A percentile compares a stretch with the other conserved stretches of the same genome.
Evolutionary conservation across 2,113 vertebrate genomes (phyloP).

Genomic region (Helogale parvula): DNA sequence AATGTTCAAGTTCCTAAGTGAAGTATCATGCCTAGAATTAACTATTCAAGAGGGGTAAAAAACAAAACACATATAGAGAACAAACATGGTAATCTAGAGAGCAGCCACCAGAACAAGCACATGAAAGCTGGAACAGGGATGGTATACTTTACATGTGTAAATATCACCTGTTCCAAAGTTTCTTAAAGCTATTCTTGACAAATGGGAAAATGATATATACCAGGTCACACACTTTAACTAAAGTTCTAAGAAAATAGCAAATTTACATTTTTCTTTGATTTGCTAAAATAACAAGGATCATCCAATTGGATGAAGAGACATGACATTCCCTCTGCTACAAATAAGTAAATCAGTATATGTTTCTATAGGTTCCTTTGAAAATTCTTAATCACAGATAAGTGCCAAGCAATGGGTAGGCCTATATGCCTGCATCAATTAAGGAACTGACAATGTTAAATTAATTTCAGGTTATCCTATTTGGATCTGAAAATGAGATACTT

Average conservation of each 20-base stretch:
- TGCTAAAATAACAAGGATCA: not conserved
- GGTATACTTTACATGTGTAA: not conserved
- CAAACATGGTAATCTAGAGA: not conserved
- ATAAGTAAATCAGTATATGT: not conserved
- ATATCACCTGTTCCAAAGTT: not conserved
- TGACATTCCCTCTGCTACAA: not conserved
- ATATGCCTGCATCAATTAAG: not conserved
- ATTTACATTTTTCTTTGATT: not conserved
- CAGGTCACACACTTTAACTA: not conserved
- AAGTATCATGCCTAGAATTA: not conserved
- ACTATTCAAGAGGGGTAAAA: not conserved
- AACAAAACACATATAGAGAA: not conserved
- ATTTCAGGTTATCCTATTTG: not conserved
- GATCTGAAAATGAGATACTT: not conserved
- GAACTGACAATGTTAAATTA: not conserved
- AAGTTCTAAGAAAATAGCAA: not conserved
- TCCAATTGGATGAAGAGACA: not conserved
- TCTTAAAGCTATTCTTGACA: not conserved
- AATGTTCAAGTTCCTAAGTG: not conserved
- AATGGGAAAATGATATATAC: not conserved
- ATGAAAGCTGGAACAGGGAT: not conserved
- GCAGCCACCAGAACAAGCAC: not conserved
- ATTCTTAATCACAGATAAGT: not conserved
- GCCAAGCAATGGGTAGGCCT: not conserved
- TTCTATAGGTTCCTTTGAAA: conserved; percentile 6